These are phyloP conservation scores for Pangasius larnaudii DNA, from an alignment of 2,797 vertebrate genomes.

Conservation along the genomic window DNA sequence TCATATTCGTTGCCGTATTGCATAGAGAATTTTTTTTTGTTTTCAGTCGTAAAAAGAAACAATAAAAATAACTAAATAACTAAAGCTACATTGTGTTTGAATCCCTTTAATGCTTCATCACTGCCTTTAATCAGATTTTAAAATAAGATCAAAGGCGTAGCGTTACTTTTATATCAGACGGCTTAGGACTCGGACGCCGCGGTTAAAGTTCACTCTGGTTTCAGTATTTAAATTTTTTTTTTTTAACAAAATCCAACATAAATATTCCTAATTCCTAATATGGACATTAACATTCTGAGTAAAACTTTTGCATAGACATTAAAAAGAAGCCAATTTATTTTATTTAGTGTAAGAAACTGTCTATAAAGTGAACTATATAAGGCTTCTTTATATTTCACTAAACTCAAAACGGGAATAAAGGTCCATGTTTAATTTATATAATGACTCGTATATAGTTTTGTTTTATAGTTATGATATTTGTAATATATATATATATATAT, in stretches of 20 bases:
- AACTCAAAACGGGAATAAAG: no score
- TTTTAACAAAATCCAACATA: background rate
- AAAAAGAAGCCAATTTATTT: background rate
- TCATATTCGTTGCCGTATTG: background rate
- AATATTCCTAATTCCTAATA: background rate
- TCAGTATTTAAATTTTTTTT: background rate
- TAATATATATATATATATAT: background rate
- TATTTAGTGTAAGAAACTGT: background rate
- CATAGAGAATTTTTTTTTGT: background rate
- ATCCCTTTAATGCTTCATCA: background rate
- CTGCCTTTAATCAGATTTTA: background rate
- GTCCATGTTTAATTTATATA: background rate
- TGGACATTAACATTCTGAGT: background rate
- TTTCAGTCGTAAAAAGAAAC: background rate
- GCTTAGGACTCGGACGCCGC: background rate
- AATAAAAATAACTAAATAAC: background rate
- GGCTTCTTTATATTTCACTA: no score
- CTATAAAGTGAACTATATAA: background rate
- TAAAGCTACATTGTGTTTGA: background rate
- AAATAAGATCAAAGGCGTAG: background rate
- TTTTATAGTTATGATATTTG: no score
- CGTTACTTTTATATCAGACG: no score
- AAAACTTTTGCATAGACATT: background rate
- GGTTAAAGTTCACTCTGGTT: background rate
- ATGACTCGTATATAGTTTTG: background rate